Evolutionary conservation across 37 sponge, comb jelly and placozoan genomes (phyloP).

Genomic region (Beroe ovata): DNA sequence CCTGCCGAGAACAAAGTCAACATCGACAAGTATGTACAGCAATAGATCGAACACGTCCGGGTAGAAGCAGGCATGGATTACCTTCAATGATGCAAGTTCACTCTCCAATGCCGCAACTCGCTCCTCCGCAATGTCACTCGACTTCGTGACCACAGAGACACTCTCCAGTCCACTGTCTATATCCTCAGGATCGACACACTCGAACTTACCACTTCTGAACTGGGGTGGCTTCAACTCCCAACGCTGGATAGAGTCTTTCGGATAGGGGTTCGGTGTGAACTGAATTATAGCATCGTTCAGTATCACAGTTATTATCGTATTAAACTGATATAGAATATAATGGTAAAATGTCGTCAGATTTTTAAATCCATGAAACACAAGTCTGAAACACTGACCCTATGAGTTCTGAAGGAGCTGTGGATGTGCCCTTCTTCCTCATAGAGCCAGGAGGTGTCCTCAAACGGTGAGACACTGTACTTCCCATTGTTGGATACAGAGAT

Average conservation of each 20-base stretch:
- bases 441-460: conserved; percentile 62
- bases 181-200: neutral
- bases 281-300: no score
- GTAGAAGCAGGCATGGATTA: no score
- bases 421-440: conserved; percentile 60
- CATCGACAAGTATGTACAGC: no score
- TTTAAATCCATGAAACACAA: no score
- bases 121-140: conserved; percentile 51
- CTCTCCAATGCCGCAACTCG: conserved; percentile 35
- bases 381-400: conserved; percentile 32
- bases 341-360: no score
- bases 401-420: conserved; percentile 40
- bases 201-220: neutral
- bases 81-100: conserved; percentile 38
- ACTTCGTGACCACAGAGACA: neutral
- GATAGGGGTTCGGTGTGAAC: conserved; percentile 56
- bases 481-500: conserved; percentile 55
- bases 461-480: conserved; percentile 62
- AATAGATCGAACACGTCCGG: no score
- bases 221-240: conserved; percentile 48
- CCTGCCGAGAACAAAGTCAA: no score
- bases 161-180: conserved; percentile 57
- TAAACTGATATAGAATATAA: no score
- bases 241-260: conserved; percentile 34
- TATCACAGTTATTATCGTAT: no score